phyloP scores from a whole-genome alignment of 2,888 invertebrate species.

The Acleris literana region DNA sequence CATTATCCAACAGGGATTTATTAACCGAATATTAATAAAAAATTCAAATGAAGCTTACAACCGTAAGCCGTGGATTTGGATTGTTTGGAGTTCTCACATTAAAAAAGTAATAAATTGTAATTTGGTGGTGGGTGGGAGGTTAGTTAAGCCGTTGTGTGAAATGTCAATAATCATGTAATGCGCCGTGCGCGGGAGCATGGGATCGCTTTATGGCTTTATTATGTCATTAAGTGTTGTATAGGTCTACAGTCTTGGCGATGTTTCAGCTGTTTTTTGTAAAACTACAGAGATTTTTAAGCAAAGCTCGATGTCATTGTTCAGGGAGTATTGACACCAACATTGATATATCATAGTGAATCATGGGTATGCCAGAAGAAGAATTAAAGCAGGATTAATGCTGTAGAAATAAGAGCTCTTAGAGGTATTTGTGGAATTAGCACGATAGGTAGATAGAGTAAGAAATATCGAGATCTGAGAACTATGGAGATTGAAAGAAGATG shows the following conservation, averaged over 20 bases:
- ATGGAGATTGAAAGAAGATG: too few relatives aligned
- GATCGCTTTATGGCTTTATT: slow-evolving; percentile 22
- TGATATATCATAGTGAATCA: too few relatives aligned
- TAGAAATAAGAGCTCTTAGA: too few relatives aligned
- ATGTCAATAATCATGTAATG: slow-evolving; percentile 53
- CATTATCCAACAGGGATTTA: slow-evolving; percentile 48
- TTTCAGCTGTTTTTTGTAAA: neutral
- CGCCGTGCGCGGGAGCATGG: slow-evolving; percentile 21
- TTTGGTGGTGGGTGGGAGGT: slow-evolving; percentile 47
- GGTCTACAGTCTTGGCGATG: neutral
- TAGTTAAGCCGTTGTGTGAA: slow-evolving; percentile 59
- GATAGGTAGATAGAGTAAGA: too few relatives aligned
- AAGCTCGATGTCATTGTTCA: too few relatives aligned
- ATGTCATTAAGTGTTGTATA: slow-evolving; percentile 7
- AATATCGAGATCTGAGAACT: too few relatives aligned
- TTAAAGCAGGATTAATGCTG: too few relatives aligned
- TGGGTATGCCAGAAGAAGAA: too few relatives aligned
- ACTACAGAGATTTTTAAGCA: too few relatives aligned
- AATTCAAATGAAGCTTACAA: slow-evolving; percentile 77
- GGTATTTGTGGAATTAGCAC: too few relatives aligned
- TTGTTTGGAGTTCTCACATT: slow-evolving; percentile 74
- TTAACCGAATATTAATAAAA: slow-evolving; percentile 75
- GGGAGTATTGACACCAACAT: too few relatives aligned
- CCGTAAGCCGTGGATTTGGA: slow-evolving; percentile 66
- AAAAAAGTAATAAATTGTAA: slow-evolving; percentile 53